These are phyloP conservation scores for Yponomeuta cagnagella DNA, from an alignment of 2,888 invertebrate species.

Conservation along the genomic window DNA sequence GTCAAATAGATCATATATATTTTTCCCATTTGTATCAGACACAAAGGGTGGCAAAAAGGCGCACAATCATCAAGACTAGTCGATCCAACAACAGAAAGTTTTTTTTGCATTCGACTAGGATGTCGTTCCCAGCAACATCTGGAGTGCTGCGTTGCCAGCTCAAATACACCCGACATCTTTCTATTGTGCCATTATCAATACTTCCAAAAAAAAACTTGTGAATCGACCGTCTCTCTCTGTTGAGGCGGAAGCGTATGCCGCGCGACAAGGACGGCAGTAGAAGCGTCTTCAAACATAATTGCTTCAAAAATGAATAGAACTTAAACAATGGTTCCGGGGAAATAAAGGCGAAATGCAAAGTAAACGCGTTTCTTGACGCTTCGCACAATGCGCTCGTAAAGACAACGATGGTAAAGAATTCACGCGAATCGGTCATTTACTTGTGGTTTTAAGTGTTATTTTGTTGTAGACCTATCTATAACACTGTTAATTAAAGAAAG, in stretches of 20 bases:
- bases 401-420: constrained; percentile 26
- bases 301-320: constrained; percentile 60
- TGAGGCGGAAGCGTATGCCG: constrained; percentile 20
- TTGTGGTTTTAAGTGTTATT: background rate
- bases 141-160: constrained; percentile 71
- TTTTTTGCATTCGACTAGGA: constrained; percentile 65
- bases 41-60: no score
- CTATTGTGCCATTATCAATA: constrained; percentile 69
- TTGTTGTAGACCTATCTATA: background rate
- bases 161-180: constrained; percentile 71
- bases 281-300: constrained; percentile 54
- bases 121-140: constrained; percentile 72
- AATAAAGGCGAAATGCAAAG: constrained; percentile 28
- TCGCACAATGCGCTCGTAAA: constrained; percentile 45
- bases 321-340: constrained; percentile 21
- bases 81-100: constrained; percentile 37
- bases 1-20: no score
- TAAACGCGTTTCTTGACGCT: background rate
- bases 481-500: no score
- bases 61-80: constrained; percentile 42
- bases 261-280: constrained; percentile 37
- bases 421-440: constrained; percentile 7
- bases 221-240: constrained; percentile 45
- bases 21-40: no score
- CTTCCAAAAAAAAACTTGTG: constrained; percentile 53